A percentile compares a stretch with the other conserved stretches of the same genome.
phyloP scores from a whole-genome alignment of 2,888 invertebrate genomes.

The Chelonus formosanus region DNA sequence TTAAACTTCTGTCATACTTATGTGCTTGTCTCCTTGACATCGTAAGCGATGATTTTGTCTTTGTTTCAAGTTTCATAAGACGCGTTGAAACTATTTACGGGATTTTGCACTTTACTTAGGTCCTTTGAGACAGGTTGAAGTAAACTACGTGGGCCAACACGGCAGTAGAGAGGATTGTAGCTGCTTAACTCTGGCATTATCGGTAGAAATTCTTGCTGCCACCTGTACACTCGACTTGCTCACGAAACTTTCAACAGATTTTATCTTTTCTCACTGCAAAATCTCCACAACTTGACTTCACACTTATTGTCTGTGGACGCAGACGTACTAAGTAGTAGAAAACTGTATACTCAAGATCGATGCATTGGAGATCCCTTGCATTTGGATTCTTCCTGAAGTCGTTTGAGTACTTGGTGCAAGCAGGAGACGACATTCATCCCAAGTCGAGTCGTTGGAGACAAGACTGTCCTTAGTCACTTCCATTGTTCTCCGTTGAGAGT shows the following conservation, averaged over 20 bases:
- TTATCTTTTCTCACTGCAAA: background rate
- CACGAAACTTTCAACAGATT: background rate
- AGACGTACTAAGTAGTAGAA: background rate
- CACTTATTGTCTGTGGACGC: background rate
- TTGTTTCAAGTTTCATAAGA: slow-evolving; percentile 9
- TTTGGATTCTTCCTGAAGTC: background rate
- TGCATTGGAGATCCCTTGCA: background rate
- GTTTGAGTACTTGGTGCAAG: background rate
- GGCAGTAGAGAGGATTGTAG: background rate
- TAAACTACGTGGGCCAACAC: slow-evolving; percentile 3
- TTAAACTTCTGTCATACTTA: too few relatives aligned
- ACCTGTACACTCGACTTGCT: slow-evolving; percentile 9
- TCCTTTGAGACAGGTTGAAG: slow-evolving; percentile 9
- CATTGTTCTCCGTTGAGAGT: slow-evolving; percentile 43
- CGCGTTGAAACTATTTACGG: slow-evolving; percentile 6
- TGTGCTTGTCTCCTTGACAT: background rate
- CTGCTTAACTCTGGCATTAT: slow-evolving; percentile 13
- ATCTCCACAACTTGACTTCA: background rate
- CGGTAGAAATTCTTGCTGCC: slow-evolving; percentile 12
- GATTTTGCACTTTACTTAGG: slow-evolving; percentile 14
- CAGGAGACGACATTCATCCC: slow-evolving; percentile 12
- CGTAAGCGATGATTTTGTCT: background rate
- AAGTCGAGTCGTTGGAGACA: slow-evolving; percentile 1
- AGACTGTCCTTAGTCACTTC: slow-evolving; percentile 23
- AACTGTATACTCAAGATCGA: too few relatives aligned